Evolutionary conservation across 2,797 vertebrate species (phyloP), one percentile per base, ranked within the genome.

Genomic region (Gallirallus australis): DNA sequence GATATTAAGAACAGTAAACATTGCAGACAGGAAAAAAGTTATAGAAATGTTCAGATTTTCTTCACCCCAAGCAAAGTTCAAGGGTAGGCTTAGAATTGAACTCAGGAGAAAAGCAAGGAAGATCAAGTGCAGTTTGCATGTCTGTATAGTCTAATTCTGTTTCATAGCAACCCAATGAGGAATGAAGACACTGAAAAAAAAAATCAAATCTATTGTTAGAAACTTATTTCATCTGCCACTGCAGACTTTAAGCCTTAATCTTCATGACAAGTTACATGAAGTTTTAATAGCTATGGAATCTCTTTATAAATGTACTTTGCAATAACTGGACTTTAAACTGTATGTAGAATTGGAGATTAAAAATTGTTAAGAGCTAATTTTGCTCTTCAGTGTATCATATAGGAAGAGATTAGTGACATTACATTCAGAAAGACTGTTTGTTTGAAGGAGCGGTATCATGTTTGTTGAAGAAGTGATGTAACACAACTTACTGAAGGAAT

Each of bases 321-420:
- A 70, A 5, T 2, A 2, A 60, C 35, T 56, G 13, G 21, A 61
- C 42, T 82, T 80, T 19, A 35, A 40, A 63, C 2, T 2, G 0
- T n/a, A 33, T 21, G 27, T 30, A 70, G 64, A 70, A 73, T 11
- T 76, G 50, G 31, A 61, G 45, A 80, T 90, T 53, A 79, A 83
- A 93, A 50, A 24, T 18, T 63, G 3, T 52, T 77, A 63, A 61
- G 33, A 80, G 27, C 45, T 82, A 45, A 54, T 84, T 94, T 68
- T 80, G 18, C 9, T 84, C 66, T 70, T 90, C 54, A 45, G 6
- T 50, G 11, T 33, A 21, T 48, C 31, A 75, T 7, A 3, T n/a
- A 28, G 45, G 39, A 86, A 86, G 31, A 84, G 73, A 84, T 65
- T n/a, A 54, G 6, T 56, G n/a, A 84, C 63, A 69, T 39, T 76